Evolutionary conservation across 2,888 invertebrate genomes (phyloP).

Genomic region (Nomada flava): DNA sequence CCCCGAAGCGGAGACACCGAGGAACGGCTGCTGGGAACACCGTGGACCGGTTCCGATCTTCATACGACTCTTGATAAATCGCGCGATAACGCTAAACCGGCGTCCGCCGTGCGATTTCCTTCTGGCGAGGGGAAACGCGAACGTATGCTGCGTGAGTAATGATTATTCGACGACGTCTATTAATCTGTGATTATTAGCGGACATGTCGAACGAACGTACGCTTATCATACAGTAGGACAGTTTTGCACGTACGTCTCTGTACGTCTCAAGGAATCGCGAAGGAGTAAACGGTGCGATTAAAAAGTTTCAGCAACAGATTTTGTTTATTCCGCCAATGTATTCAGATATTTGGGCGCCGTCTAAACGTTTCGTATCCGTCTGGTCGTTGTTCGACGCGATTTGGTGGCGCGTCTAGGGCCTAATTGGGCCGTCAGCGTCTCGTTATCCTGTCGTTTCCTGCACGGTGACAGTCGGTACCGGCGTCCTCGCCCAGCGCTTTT

Average conservation of each 20-base stretch:
- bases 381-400: constrained; percentile 20
- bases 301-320: not conserved
- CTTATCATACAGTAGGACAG: too few relatives aligned
- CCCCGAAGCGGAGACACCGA: constrained; percentile 15
- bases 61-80: constrained; percentile 60
- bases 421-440: constrained; percentile 82
- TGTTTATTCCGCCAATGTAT: too few relatives aligned
- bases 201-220: too few relatives aligned
- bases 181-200: too few relatives aligned
- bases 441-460: constrained; percentile 73
- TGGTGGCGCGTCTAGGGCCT: constrained; percentile 77
- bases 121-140: not conserved
- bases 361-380: too few relatives aligned
- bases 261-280: not conserved
- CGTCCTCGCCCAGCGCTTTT: constrained; percentile 50
- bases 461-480: constrained; percentile 80
- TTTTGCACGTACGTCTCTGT: too few relatives aligned
- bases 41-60: constrained; percentile 54
- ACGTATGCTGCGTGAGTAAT: not conserved
- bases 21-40: not conserved
- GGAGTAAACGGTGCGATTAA: not conserved
- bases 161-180: not conserved
- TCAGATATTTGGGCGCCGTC: too few relatives aligned
- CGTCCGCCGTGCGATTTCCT: constrained; percentile 21
- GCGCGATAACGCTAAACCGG: constrained; percentile 46